Evolutionary conservation across 2,113 vertebrate genomes (phyloP).

Genomic region (Axis porcinus): DNA sequence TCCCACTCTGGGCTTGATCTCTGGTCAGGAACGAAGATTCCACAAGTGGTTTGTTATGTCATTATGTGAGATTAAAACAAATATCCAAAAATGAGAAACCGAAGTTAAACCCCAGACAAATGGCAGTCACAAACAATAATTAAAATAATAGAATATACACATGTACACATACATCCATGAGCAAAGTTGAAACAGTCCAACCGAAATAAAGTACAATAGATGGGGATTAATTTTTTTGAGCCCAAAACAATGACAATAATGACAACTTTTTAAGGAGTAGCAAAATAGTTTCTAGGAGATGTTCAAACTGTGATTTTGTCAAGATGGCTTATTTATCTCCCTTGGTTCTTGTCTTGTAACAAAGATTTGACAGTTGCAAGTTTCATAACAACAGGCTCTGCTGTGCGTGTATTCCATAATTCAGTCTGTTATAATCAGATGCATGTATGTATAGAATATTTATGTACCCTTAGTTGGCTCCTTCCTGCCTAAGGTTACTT

Average conservation of each 20-base stretch:
- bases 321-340: not conserved
- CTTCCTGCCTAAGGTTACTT: not conserved
- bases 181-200: not conserved
- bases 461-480: not conserved
- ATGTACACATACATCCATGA: not conserved
- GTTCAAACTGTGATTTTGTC: not conserved
- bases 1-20: not conserved
- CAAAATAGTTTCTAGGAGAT: not conserved
- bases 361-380: not conserved
- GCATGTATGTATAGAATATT: not conserved
- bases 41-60: not conserved
- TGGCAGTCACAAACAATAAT: not conserved
- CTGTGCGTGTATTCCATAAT: not conserved
- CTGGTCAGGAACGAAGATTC: fast-evolving
- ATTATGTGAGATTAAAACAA: not conserved
- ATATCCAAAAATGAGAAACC: not conserved
- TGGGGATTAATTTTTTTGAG: not conserved
- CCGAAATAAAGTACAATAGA: not conserved
- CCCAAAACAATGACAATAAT: not conserved
- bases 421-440: not conserved
- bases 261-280: not conserved
- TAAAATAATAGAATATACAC: not conserved
- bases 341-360: not conserved
- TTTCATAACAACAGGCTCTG: not conserved
- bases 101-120: not conserved